A percentile compares a stretch with the other conserved stretches of the same genome.
Conservation (phyloP, 2,888 invertebrate species). For the Troides helena region DNA sequence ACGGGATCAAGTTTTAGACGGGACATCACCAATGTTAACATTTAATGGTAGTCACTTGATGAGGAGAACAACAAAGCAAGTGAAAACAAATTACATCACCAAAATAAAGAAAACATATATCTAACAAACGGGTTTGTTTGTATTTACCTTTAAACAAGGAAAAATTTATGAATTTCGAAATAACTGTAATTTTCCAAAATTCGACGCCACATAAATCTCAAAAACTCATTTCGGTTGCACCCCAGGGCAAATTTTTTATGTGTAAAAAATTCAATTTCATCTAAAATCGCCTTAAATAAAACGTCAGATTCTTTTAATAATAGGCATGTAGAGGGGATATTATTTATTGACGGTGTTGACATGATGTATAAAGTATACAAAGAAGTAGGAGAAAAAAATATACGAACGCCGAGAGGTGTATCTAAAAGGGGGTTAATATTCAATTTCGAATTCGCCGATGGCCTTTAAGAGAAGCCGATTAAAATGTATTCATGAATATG, state of each 20-base stretch:
- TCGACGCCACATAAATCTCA: constrained; percentile 60
- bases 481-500: constrained; percentile 56
- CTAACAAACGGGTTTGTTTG: constrained; percentile 27
- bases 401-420: constrained; percentile 67
- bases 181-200: constrained; percentile 47
- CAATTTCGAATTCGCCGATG: constrained; percentile 72
- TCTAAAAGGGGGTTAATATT: constrained; percentile 75
- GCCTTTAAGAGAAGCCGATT: constrained; percentile 59
- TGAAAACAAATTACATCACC: constrained; percentile 24
- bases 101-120: constrained; percentile 34
- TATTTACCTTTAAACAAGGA: constrained; percentile 26
- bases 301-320: constrained; percentile 73
- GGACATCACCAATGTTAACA: constrained; percentile 52
- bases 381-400: constrained; percentile 55
- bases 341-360: constrained; percentile 76
- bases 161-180: constrained; percentile 54
- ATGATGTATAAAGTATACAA: constrained; percentile 45
- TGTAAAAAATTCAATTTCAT: constrained; percentile 68
- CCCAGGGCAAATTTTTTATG: constrained; percentile 62
- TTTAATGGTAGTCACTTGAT: constrained; percentile 54
- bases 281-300: constrained; percentile 68
- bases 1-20: constrained; percentile 63
- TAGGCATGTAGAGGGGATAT: constrained; percentile 71
- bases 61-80: constrained; percentile 28
- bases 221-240: constrained; percentile 63